A percentile compares a stretch with the other conserved stretches of the same genome.
phyloP scores from a whole-genome alignment of 2,888 invertebrate species.

The Drosophila bunnanda region DNA sequence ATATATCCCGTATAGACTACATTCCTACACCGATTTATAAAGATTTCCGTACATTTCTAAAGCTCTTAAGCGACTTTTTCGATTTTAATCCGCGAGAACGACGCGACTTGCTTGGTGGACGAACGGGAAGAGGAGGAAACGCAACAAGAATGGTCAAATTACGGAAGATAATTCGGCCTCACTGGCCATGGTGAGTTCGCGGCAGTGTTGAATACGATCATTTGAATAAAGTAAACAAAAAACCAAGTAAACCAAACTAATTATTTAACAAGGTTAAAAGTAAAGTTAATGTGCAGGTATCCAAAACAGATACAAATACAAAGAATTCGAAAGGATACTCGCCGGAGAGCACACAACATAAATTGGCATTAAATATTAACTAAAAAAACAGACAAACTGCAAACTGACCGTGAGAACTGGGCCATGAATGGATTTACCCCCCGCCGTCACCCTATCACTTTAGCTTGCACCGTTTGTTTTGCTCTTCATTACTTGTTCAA shows the following conservation, averaged over 20 bases:
- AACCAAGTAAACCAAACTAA: background rate
- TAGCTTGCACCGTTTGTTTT: constrained; percentile 54
- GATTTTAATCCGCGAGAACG: background rate
- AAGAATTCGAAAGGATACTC: constrained; percentile 16
- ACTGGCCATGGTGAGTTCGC: background rate
- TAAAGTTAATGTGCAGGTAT: constrained; percentile 15
- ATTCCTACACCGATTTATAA: background rate
- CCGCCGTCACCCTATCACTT: background rate
- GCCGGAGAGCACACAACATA: constrained; percentile 62
- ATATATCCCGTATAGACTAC: background rate
- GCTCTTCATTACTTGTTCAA: constrained; percentile 65
- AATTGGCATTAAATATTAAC: constrained; percentile 77
- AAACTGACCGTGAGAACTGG: constrained; percentile 30
- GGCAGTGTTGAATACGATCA: background rate
- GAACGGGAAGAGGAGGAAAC: too few relatives aligned
- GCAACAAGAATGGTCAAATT: background rate
- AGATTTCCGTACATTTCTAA: background rate
- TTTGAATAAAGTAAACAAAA: background rate
- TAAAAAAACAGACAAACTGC: constrained; percentile 43
- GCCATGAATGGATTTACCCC: constrained; percentile 13
- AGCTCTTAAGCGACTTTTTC: background rate
- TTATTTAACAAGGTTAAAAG: background rate
- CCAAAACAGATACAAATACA: constrained; percentile 33
- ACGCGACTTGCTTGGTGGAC: too few relatives aligned
- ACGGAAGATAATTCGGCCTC: too few relatives aligned